phyloP scores from a whole-genome alignment of 2,888 invertebrate genomes.

The Mamestra brassicae region DNA sequence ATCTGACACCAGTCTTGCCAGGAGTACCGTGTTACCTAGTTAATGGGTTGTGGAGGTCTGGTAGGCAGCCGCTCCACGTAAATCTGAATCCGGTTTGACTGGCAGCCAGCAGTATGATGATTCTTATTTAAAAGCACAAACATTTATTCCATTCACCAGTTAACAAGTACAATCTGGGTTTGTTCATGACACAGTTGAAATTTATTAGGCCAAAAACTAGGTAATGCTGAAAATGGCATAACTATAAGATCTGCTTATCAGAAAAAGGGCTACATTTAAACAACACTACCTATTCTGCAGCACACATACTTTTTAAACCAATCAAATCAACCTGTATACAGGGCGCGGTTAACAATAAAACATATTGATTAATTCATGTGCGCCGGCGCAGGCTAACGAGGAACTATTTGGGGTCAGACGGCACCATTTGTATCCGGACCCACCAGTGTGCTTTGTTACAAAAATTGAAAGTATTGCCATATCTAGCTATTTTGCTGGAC shows the following conservation, averaged over 20 bases:
- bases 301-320: slow-evolving; percentile 25
- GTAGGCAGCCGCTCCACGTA: too few relatives aligned
- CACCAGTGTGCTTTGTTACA: slow-evolving; percentile 73
- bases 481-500: slow-evolving; percentile 49
- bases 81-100: too few relatives aligned
- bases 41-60: too few relatives aligned
- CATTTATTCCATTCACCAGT: too few relatives aligned
- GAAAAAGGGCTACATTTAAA: not conserved
- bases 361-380: slow-evolving; percentile 87
- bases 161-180: too few relatives aligned
- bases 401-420: slow-evolving; percentile 84
- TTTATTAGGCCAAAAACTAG: not conserved
- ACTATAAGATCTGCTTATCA: not conserved
- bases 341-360: slow-evolving; percentile 86
- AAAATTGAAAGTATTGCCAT: slow-evolving; percentile 69
- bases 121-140: too few relatives aligned
- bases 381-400: slow-evolving; percentile 84
- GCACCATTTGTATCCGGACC: slow-evolving; percentile 69
- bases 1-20: too few relatives aligned
- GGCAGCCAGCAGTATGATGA: too few relatives aligned
- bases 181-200: too few relatives aligned
- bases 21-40: too few relatives aligned
- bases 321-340: slow-evolving; percentile 75
- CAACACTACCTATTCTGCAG: not conserved
- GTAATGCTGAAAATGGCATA: not conserved